Percentiles rank a stretch among this genome's conserved stretches.
Evolutionary conservation across 2,888 invertebrate genomes (phyloP).

Genomic region (Brachyptera risi): DNA sequence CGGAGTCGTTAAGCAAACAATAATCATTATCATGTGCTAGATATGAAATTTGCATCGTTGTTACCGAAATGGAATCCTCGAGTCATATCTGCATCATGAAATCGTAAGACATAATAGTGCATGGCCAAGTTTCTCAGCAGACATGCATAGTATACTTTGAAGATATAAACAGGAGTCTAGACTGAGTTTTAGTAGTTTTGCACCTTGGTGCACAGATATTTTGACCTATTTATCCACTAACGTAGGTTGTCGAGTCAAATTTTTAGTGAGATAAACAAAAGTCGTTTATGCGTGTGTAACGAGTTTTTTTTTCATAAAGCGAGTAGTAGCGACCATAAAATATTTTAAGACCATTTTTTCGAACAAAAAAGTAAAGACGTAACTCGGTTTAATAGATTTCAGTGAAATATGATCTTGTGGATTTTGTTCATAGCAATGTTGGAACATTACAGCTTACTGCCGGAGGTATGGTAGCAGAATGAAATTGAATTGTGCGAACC

Average conservation of each 20-base stretch:
- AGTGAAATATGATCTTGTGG: too few species aligned
- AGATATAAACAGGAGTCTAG: not conserved
- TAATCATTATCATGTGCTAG: too few species aligned
- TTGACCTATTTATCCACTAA: constrained; percentile 6
- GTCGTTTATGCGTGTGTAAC: not conserved
- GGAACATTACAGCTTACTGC: too few species aligned
- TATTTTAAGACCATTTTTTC: not conserved
- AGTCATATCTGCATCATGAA: too few species aligned
- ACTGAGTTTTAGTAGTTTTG: not conserved
- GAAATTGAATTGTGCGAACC: not conserved
- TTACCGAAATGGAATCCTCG: too few species aligned
- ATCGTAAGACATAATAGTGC: too few species aligned
- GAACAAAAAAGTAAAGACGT: not conserved
- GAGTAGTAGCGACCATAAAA: not conserved
- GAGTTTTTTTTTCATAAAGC: constrained; percentile 2
- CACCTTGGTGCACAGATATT: not conserved
- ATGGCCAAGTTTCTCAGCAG: not conserved
- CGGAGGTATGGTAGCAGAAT: too few species aligned
- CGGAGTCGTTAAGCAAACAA: too few species aligned
- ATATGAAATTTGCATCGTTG: too few species aligned
- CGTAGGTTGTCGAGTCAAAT: not conserved
- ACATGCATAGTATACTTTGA: not conserved
- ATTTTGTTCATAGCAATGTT: not conserved
- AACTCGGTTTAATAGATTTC: constrained; percentile 1
- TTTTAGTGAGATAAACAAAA: not conserved